Conservation (phyloP, 2,888 invertebrate genomes). For the Parasteatoda lunata region DNA sequence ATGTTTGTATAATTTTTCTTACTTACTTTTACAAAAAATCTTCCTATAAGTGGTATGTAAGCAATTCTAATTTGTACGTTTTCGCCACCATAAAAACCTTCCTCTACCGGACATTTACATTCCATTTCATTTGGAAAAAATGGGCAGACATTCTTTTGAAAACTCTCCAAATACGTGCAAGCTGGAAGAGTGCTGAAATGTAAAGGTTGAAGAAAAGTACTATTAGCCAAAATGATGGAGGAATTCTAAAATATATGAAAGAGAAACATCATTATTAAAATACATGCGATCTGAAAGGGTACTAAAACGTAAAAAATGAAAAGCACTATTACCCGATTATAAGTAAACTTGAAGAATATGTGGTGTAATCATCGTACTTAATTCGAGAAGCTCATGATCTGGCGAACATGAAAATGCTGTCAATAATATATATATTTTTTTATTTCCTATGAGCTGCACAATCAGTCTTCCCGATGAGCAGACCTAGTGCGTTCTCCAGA, state of each 20-base stretch:
- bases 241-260: background rate
- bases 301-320: no score
- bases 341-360: no score
- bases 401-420: no score
- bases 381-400: no score
- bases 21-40: slow-evolving; percentile 2
- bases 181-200: background rate
- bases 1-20: background rate
- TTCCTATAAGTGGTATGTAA: background rate
- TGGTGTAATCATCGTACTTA: no score
- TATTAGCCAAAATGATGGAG: background rate
- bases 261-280: no score
- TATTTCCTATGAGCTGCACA: no score
- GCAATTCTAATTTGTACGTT: background rate
- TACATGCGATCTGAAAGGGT: no score
- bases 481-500: no score
- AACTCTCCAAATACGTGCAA: background rate
- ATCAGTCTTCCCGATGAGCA: no score
- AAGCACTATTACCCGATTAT: no score
- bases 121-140: background rate
- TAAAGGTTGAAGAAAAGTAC: background rate
- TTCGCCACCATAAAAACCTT: background rate
- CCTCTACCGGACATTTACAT: background rate
- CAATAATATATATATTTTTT: no score
- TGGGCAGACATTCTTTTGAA: background rate